Percentiles rank a stretch among this genome's conserved stretches.
These are phyloP conservation scores for Drosophila nr. perissopoda DNA, from an alignment of 2,888 invertebrate genomes.

Conservation along the genomic window DNA sequence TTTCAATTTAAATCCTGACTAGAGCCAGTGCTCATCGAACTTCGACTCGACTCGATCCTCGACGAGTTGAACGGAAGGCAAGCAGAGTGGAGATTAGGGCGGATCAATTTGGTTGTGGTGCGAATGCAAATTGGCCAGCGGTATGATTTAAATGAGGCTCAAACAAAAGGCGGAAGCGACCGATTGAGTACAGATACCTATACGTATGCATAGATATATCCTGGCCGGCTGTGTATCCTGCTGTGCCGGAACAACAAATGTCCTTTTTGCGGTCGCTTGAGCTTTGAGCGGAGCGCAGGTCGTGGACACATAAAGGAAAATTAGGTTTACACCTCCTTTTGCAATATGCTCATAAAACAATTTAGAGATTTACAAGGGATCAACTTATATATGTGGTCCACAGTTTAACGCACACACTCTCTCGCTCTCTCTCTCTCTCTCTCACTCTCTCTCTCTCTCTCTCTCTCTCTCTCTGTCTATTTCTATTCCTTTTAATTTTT, in stretches of 20 bases:
- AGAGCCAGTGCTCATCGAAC: conserved; percentile 12
- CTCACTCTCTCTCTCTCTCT: background rate
- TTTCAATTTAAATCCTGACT: conserved; percentile 59
- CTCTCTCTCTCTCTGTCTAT: background rate
- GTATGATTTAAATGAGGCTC: conserved; percentile 78
- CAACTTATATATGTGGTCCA: conserved; percentile 62
- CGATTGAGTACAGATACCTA: conserved; percentile 38
- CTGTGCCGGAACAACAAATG: conserved; percentile 69
- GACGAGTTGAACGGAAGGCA: conserved; percentile 2
- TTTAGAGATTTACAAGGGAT: conserved; percentile 77
- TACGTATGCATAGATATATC: background rate
- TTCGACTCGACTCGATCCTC: conserved; percentile 7
- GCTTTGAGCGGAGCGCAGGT: conserved; percentile 43
- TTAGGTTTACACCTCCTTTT: conserved; percentile 77
- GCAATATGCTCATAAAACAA: conserved; percentile 77
- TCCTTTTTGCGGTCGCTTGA: conserved; percentile 55
- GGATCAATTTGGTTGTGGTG: conserved; percentile 82
- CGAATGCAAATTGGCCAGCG: conserved; percentile 82
- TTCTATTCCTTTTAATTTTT: background rate
- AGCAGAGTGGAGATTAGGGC: conserved; percentile 69
- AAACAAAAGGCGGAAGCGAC: conserved; percentile 61
- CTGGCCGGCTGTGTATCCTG: conserved; percentile 47
- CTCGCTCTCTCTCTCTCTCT: background rate
- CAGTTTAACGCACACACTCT: background rate
- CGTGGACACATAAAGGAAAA: conserved; percentile 66